A percentile compares a stretch with the other conserved stretches of the same genome.
Evolutionary conservation across 2,888 invertebrate species (phyloP).

Genomic region (Geotrupes spiniger): DNA sequence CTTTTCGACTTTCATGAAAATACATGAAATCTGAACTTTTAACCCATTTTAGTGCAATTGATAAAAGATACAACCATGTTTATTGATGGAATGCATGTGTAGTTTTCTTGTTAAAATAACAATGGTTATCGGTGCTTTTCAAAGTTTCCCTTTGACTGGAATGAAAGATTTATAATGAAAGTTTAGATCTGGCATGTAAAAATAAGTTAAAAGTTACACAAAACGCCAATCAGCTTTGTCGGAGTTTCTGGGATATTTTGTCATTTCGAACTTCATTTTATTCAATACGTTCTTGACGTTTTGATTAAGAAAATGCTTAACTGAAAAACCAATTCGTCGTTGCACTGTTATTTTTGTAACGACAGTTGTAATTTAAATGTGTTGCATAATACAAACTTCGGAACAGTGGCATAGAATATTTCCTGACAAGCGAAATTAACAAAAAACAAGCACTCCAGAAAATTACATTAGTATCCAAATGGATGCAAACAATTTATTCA

Average conservation of each 20-base stretch:
- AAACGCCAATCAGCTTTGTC: conserved; percentile 18
- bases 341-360: neutral
- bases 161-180: conserved; percentile 23
- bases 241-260: conserved; percentile 10
- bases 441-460: no score
- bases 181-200: conserved; percentile 21
- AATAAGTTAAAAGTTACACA: conserved; percentile 23
- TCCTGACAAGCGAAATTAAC: no score
- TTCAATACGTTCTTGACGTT: conserved; percentile 10
- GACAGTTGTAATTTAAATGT: neutral
- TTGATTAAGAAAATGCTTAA: conserved; percentile 13
- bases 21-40: no score
- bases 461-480: no score
- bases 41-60: neutral
- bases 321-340: neutral
- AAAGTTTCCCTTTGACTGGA: conserved; percentile 1
- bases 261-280: conserved; percentile 9
- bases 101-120: conserved; percentile 4
- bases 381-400: no score
- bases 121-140: conserved; percentile 4
- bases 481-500: no score
- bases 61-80: conserved; percentile 4
- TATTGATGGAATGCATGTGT: neutral
- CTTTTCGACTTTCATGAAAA: no score
- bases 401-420: no score